Percentiles rank a stretch among this genome's conserved stretches.
Evolutionary conservation across 2,797 vertebrate species (phyloP).

Genomic region (Smutsia gigantea): DNA sequence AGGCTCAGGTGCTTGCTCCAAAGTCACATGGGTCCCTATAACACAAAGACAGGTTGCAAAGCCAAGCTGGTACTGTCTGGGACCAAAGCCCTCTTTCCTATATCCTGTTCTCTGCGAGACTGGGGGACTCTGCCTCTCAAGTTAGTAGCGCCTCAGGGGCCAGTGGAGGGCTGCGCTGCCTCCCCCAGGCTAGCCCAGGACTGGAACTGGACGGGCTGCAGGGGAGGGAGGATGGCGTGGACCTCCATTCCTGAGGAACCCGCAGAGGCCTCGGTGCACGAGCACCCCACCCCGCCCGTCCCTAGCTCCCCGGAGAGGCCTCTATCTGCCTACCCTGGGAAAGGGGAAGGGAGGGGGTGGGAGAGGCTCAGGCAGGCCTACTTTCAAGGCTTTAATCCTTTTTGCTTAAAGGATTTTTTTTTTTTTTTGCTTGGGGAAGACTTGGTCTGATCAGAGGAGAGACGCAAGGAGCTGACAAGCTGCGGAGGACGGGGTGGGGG

Average conservation of each 20-base stretch:
- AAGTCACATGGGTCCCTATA: slow-evolving; percentile 13
- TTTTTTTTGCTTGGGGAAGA: slow-evolving; percentile 81
- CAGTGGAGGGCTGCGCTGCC: background rate
- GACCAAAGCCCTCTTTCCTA: background rate
- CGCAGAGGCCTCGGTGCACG: background rate
- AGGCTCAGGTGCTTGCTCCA: background rate
- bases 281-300: background rate
- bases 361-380: slow-evolving; percentile 85
- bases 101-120: background rate
- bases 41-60: slow-evolving; percentile 22
- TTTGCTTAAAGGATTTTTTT: slow-evolving; percentile 87
- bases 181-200: background rate
- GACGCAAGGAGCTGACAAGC: slow-evolving; percentile 89
- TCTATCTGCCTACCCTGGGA: slow-evolving; percentile 56
- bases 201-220: background rate
- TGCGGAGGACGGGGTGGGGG: slow-evolving; percentile 79
- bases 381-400: slow-evolving; percentile 90
- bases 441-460: slow-evolving; percentile 90
- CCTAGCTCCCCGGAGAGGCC: slow-evolving; percentile 25
- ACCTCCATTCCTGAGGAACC: background rate
- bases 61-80: background rate
- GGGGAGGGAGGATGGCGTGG: background rate
- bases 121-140: background rate
- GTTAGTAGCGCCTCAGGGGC: background rate
- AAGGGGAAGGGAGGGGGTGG: background rate